Percentiles rank a stretch among this genome's conserved stretches.
Evolutionary conservation across 2,113 vertebrate genomes (phyloP).

Genomic region (Paradoxurus hermaphroditus): DNA sequence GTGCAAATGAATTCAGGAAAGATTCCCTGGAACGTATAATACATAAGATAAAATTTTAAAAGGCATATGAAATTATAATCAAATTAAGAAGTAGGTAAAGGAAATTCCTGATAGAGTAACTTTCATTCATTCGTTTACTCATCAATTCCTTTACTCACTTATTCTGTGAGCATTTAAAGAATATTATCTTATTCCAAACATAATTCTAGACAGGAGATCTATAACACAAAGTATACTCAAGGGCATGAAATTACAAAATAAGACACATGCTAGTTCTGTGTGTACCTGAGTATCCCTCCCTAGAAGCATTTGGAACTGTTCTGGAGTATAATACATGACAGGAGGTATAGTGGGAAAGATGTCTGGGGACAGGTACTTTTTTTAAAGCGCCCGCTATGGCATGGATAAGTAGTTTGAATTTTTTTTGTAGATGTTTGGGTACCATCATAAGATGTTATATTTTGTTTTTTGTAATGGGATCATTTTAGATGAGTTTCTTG

Average conservation of each 20-base stretch:
- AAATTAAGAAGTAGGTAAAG: not conserved
- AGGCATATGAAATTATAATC: not conserved
- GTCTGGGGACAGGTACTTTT: not conserved
- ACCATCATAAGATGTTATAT: not conserved
- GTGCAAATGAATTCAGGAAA: not conserved
- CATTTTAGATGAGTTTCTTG: not conserved
- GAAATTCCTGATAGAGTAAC: not conserved
- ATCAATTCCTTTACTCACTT: not conserved
- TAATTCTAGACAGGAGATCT: not conserved
- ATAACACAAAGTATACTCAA: not conserved
- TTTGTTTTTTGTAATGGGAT: not conserved
- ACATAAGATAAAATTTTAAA: not conserved
- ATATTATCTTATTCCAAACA: not conserved
- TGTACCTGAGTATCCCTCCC: not conserved
- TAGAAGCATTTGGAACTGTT: not conserved
- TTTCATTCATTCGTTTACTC: not conserved
- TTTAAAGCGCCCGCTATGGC: not conserved
- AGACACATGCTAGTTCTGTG: not conserved
- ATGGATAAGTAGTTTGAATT: not conserved
- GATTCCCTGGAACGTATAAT: not conserved
- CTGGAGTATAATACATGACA: not conserved
- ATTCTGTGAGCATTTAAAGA: not conserved
- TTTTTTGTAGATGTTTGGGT: not conserved
- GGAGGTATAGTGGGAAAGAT: not conserved
- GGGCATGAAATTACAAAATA: not conserved